Evolutionary conservation across 2,888 invertebrate species (phyloP).

Genomic region (Meloe dianella): DNA sequence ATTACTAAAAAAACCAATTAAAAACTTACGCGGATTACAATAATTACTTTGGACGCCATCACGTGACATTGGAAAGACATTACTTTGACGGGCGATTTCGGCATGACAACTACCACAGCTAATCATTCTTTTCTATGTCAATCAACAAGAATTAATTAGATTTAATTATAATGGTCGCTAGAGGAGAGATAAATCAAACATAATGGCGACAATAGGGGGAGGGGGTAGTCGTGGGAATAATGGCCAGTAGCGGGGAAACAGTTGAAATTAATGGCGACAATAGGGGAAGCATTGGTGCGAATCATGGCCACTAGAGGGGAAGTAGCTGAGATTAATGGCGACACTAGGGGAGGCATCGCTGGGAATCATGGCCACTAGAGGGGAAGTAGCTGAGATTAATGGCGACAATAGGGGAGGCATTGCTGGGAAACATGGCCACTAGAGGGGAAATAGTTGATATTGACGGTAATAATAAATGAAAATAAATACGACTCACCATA

Average conservation of each 20-base stretch:
- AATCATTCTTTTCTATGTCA: constrained; percentile 60
- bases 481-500: constrained; percentile 53
- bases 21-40: constrained; percentile 70
- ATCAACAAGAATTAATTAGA: constrained; percentile 7
- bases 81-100: constrained; percentile 68
- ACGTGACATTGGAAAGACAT: constrained; percentile 81
- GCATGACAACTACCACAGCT: constrained; percentile 66
- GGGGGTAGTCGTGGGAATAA: neutral
- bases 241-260: neutral
- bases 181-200: neutral
- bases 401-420: neutral
- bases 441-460: neutral
- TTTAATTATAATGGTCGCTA: neutral
- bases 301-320: no score
- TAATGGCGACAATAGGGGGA: neutral
- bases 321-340: no score
- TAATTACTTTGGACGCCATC: constrained; percentile 82
- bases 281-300: neutral
- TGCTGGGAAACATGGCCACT: no score
- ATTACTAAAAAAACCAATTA: neutral
- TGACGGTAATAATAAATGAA: neutral
- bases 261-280: neutral
- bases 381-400: neutral
- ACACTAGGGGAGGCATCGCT: neutral
- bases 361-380: neutral